phyloP scores from a whole-genome alignment of 1,140 invertebrate genomes.

The Scaptomyza pallida region DNA sequence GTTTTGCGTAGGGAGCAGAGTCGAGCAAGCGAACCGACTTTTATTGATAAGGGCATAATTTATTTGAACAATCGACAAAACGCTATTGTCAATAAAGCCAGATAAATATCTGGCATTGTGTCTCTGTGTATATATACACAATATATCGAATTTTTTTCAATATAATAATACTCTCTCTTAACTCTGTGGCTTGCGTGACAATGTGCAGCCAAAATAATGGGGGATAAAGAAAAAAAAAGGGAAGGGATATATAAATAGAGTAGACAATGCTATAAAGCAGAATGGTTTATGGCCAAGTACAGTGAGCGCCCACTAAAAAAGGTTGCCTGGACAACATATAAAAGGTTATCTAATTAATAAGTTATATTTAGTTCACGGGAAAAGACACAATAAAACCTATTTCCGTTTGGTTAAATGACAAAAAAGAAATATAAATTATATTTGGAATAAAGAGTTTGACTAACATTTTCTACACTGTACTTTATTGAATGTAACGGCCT shows the following conservation, averaged over 20 bases:
- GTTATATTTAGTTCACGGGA: background rate
- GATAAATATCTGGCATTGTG: conserved; percentile 80
- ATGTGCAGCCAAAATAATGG: conserved; percentile 37
- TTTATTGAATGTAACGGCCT: conserved; percentile 32
- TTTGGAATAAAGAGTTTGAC: background rate
- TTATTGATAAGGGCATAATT: conserved; percentile 82
- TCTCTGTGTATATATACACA: conserved; percentile 37
- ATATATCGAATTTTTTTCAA: conserved; percentile 22
- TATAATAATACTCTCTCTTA: conserved; percentile 39
- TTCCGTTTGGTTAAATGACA: no score
- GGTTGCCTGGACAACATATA: background rate
- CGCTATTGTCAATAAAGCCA: conserved; percentile 81
- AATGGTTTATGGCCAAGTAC: conserved; percentile 27
- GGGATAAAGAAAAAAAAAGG: background rate
- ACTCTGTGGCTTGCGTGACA: conserved; percentile 68
- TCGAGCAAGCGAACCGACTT: conserved; percentile 35
- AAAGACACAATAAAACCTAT: no score
- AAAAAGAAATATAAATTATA: background rate
- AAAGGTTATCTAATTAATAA: background rate
- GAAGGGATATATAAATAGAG: conserved; percentile 4
- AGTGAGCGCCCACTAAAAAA: conserved; percentile 11
- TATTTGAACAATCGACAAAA: conserved; percentile 83
- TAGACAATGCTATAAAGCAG: background rate
- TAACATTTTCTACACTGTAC: conserved; percentile 40
- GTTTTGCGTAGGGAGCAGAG: background rate